These are phyloP conservation scores for Melanaphis sacchari DNA, from an alignment of 1,140 invertebrate species.

Conservation along the genomic window DNA sequence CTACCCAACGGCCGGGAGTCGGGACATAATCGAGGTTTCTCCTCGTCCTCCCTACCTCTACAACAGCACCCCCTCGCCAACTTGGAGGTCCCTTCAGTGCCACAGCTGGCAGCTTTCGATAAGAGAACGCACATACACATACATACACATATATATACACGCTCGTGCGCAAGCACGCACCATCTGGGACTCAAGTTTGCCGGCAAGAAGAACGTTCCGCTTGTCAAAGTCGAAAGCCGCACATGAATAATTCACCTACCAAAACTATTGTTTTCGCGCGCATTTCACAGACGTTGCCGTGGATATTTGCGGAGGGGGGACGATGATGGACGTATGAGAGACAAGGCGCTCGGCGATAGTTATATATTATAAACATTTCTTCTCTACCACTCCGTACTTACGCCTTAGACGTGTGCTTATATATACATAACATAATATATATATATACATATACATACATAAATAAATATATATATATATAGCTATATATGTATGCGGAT, in stretches of 20 bases:
- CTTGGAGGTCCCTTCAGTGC: neutral
- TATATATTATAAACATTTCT: neutral
- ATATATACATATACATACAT: neutral
- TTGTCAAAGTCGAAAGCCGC: constrained; percentile 54
- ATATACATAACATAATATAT: neutral
- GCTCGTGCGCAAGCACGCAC: neutral
- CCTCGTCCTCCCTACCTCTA: neutral
- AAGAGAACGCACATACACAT: neutral
- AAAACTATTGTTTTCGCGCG: constrained; percentile 44
- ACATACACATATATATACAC: neutral
- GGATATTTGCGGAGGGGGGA: too few relatives aligned
- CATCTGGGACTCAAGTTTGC: neutral
- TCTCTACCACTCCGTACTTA: neutral
- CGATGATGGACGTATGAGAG: neutral
- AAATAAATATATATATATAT: neutral
- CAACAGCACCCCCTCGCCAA: neutral
- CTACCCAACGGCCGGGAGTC: constrained; percentile 7
- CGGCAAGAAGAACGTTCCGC: neutral
- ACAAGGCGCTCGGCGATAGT: neutral
- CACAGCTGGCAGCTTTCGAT: constrained; percentile 46
- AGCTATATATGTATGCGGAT: too few relatives aligned
- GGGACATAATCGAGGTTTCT: constrained; percentile 49
- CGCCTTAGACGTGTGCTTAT: neutral
- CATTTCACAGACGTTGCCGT: neutral
- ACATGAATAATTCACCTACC: constrained; percentile 53